Evolutionary conservation across 2,888 invertebrate species (phyloP).

Genomic region (Melieria omissa): DNA sequence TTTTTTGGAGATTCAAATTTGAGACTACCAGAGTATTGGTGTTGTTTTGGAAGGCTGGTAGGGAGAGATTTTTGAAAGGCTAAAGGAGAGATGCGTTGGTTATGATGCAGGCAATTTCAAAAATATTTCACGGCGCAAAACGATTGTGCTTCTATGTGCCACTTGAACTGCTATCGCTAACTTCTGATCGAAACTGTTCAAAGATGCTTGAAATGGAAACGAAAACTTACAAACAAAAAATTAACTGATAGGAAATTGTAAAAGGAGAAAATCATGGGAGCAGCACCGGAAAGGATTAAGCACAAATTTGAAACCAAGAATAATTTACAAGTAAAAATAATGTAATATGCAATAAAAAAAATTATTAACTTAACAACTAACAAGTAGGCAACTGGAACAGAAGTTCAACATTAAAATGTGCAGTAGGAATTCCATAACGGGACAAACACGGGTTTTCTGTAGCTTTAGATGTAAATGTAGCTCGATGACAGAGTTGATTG

Average conservation of each 20-base stretch:
- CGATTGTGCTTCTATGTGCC: slow-evolving; percentile 1
- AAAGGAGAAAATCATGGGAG: slow-evolving; percentile 36
- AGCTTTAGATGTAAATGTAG: neutral
- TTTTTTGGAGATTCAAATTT: no score
- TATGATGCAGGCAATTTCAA: slow-evolving; percentile 31
- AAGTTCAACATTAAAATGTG: neutral
- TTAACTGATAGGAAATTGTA: no score
- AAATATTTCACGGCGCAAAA: neutral
- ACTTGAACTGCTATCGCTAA: neutral
- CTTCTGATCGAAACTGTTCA: neutral
- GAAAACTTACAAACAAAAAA: no score
- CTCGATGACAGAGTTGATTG: neutral
- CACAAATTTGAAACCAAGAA: slow-evolving; percentile 40
- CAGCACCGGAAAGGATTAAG: slow-evolving; percentile 56
- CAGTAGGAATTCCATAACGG: neutral
- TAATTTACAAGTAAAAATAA: slow-evolving; percentile 19
- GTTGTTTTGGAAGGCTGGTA: no score
- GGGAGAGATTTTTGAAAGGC: no score
- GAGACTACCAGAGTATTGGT: no score
- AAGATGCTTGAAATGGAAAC: no score
- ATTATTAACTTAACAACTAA: slow-evolving; percentile 22
- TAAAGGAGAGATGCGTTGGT: slow-evolving; percentile 17
- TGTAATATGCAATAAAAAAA: slow-evolving; percentile 11
- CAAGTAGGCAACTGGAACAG: neutral
- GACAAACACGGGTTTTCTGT: neutral